Evolutionary conservation across 2,888 invertebrate species (phyloP), one percentile per base, ranked within the genome.

Genomic region (Escarpia spicata): DNA sequence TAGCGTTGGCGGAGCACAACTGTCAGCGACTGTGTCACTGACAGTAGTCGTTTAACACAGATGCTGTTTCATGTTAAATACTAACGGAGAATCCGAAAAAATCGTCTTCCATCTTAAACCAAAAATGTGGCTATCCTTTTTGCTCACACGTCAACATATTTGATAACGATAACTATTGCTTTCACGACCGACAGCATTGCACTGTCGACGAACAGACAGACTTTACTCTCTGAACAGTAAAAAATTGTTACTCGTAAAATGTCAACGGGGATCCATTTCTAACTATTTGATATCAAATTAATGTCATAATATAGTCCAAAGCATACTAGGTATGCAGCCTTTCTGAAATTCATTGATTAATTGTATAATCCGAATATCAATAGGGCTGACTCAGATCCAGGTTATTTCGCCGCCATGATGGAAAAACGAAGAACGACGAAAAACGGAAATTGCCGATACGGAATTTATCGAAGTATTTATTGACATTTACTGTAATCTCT

Each of bases 381-480:
- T 37, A 6, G 44, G 31, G 8, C 44, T 91, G 4, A 43, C 2
- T 31, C 44, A 43, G 91, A 2, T 75, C 43, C 91, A 91, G 91
- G 43, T 75, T 75, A 75, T 75, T 75, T 75, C 26, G 44, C 26
- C 45, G 44, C 90, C 43, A 92, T 52, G 90, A 94, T 94, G 75
- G 75, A 75, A 75, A 52, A 75, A 75, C 75, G 75, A 75, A 75
- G 75, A 75, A 75, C 95, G 95, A 94, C 92, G 94, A 94, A 94
- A 92, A 94, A 94, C 95, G 95, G 95, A 95, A 94, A 94, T 94
- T 94, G 94, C 95, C 95, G 95, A 94, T 93, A 94, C 92, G 92
- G 92, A 93, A 93, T 92, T 92, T 89, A 58, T 43, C 93, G 93
- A 94, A 93, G 43, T 37, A 75, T 75, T 26, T 75, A 19, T 75